A percentile compares a stretch with the other conserved stretches of the same genome.
Conservation (phyloP, 2,113 vertebrate species). For the Microtus pennsylvanicus region DNA sequence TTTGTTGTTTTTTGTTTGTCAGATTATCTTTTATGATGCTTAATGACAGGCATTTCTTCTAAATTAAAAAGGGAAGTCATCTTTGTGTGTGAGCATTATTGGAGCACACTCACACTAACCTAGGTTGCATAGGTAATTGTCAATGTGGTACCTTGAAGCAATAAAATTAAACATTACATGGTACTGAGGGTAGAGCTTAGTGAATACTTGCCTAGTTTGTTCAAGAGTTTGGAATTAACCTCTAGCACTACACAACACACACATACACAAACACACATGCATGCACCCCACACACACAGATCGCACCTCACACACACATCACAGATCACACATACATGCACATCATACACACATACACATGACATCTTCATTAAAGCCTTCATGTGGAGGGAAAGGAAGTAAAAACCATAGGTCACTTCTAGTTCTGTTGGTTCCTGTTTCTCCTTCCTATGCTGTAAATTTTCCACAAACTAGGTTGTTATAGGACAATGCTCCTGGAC, state of each 20-base stretch:
- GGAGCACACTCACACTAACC: neutral
- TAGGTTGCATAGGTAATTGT: neutral
- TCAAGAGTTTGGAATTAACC: neutral
- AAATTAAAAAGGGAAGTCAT: neutral
- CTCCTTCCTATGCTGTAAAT: slow-evolving; percentile 77
- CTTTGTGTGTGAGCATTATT: neutral
- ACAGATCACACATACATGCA: no score
- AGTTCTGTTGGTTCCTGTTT: neutral
- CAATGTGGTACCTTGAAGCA: neutral
- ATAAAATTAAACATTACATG: neutral
- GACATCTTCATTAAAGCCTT: neutral
- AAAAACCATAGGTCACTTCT: no score
- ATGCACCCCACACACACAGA: no score
- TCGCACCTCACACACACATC: no score
- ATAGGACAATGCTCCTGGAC: no score
- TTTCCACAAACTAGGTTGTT: slow-evolving; percentile 84
- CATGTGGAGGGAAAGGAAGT: neutral
- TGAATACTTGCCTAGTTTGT: neutral
- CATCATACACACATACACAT: no score
- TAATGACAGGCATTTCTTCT: neutral
- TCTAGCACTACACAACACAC: neutral
- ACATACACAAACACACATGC: no score
- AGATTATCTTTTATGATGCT: neutral
- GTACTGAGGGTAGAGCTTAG: neutral
- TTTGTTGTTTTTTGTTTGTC: neutral